Evolutionary conservation across 2,888 invertebrate genomes (phyloP).

Genomic region (Melanchra persicariae): DNA sequence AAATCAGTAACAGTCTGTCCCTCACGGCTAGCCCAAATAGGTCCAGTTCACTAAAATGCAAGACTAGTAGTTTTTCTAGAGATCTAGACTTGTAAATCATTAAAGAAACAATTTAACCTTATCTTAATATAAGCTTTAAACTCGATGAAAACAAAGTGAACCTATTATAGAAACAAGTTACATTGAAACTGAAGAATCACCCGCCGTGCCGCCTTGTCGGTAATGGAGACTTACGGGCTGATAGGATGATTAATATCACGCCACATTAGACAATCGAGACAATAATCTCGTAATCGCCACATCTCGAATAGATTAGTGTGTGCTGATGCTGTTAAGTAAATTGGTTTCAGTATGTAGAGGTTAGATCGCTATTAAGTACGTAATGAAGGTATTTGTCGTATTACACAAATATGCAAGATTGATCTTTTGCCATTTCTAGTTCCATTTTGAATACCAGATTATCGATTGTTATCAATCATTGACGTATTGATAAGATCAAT

Average conservation of each 20-base stretch:
- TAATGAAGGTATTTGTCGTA: conserved; percentile 1
- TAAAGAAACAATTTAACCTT: background rate
- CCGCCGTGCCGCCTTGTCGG: background rate
- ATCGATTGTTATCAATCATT: too few relatives aligned
- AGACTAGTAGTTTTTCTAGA: too few relatives aligned
- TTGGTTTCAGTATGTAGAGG: conserved; percentile 2
- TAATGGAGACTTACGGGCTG: conserved; percentile 22
- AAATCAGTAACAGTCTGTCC: too few relatives aligned
- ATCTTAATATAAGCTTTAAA: background rate
- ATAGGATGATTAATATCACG: conserved; percentile 15
- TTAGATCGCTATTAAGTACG: background rate
- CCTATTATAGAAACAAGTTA: background rate
- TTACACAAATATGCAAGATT: background rate
- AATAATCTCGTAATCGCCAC: conserved; percentile 19
- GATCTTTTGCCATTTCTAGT: background rate
- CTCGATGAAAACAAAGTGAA: too few relatives aligned
- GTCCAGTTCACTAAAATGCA: too few relatives aligned
- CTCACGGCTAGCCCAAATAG: too few relatives aligned
- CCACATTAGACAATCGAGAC: conserved; percentile 11
- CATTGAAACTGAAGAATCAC: conserved; percentile 20
- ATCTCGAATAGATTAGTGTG: conserved; percentile 30
- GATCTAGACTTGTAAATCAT: too few relatives aligned
- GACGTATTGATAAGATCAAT: too few relatives aligned
- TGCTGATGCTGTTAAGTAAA: conserved; percentile 21
- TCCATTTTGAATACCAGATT: background rate